Base-by-base conservation (phyloP, 2,113 vertebrate species). In the Aptenodytes patagonicus region DNA sequence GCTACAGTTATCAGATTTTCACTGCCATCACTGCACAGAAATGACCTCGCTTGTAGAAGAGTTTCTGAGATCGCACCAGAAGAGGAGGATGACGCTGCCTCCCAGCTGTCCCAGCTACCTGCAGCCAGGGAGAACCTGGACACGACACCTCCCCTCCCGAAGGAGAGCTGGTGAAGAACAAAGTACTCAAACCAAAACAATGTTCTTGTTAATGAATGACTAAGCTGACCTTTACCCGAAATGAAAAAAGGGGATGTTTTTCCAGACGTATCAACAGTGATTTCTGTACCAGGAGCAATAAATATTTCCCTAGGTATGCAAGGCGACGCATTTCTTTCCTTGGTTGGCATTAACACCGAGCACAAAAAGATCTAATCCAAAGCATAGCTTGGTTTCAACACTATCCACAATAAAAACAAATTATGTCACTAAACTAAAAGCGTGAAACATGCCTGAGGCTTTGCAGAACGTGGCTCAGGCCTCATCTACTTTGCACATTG, bases 201-300 rank as follows among this genome's bases (percentile, higher is more conserved):
- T 9, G 46, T 64, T 76, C 36, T 69, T 65, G 69, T 95, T 95
- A 87, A 96, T 88, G 92, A 96, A 78, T 84, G 34, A 96, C 93
- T 89, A 76, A 84, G 2, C 28, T 6, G 82, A 97, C 96, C 97
- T 97, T 97, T 96, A 81, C 36, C 84, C 84, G 3, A 36, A n/a
- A 68, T 2, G 32, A 86, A 65, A 36, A 82, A 89, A 79, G 19
- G 17, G 61, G 83, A 76, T 29, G 10, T 32, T 71, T 87, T 75
- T 73, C 90, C 61, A 60, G 25, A 72, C 80, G 31, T 64, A 82
- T 58, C 52, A 79, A 66, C 61, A 38, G 51, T 71, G 72, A 95
- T 90, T 93, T 88, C 89, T 71, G 8, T 49, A 66, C 52, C 77
- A 57, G 40, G 55, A 83, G 54, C 40, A 80, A 55, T 38, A 71